Evolutionary conservation across 2,888 invertebrate genomes (phyloP), one percentile per base, ranked within the genome.

Genomic region (Diarsia brunnea): DNA sequence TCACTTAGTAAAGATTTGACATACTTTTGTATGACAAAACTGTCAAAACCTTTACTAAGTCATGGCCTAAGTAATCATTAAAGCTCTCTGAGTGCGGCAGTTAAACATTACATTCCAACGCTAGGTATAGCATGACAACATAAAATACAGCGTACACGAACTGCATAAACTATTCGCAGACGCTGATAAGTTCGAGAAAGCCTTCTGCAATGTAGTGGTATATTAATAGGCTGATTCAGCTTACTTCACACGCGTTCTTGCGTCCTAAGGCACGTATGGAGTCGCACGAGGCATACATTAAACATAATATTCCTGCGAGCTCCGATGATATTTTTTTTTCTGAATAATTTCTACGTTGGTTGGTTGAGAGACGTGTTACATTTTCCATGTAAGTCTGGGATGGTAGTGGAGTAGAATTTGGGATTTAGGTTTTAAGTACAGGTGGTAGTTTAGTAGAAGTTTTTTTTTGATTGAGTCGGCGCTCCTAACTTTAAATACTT

Each of bases 221-320:
- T 79, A 87, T 87, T 86, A 87, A 87, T 74, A 78, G 79, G 79
- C 78, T 82, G 79, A 80, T 84, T 87, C 79, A 64, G 82, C 79
- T 82, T 78, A 79, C 85, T 82, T 77, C 75, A 61, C 75, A 82
- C 85, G 79, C 82, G 77, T 82, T 73, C 64, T 68, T 68, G 68
- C 81, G 55, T 61, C 24, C 51, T 51, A 21, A 70, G 64, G 78
- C 87, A 85, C 84, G 84, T 85, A 67, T 76, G 49, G 55, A 31
- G 51, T 69, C 77, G 87, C 74, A 82, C 87, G 82, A 76, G 82
- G 79, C 71, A 87, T 86, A 87, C 87, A 85, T 85, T 85, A 86
- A 75, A 76, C 78, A 81, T 85, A 74, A 86, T 81, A 76, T 81
- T 86, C 73, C 51, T 68, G 71, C 64, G 60, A 61, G 75, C 84